A percentile compares a stretch with the other conserved stretches of the same genome.
phyloP scores from a whole-genome alignment of 2,888 invertebrate species.

The Sympetrum striolatum region DNA sequence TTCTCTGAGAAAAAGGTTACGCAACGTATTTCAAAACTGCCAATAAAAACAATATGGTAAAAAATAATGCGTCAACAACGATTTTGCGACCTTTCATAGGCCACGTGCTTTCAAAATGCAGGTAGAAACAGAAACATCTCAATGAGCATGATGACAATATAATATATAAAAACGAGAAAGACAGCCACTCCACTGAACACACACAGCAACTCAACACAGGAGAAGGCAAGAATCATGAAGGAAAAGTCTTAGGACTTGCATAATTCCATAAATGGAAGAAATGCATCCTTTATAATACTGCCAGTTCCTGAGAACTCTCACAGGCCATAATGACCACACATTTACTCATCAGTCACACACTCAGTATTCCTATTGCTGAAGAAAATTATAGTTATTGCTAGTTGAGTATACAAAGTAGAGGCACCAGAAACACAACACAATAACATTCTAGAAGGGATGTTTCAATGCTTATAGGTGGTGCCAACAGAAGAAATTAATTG shows the following conservation, averaged over 20 bases:
- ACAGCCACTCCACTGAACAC: background rate
- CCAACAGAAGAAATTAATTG: background rate
- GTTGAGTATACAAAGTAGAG: slow-evolving; percentile 22
- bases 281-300: background rate
- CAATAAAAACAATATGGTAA: background rate
- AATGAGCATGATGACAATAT: background rate
- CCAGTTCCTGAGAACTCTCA: background rate
- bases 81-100: background rate
- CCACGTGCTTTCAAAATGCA: background rate
- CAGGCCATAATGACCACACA: background rate
- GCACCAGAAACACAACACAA: background rate
- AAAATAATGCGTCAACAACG: background rate
- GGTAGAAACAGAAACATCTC: background rate
- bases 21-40: background rate
- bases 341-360: background rate
- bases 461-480: background rate
- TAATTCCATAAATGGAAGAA: background rate
- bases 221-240: slow-evolving; percentile 21
- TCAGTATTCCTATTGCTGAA: slow-evolving; percentile 8
- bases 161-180: slow-evolving; percentile 6
- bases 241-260: background rate
- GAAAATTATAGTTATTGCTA: slow-evolving; percentile 28
- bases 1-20: background rate
- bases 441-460: background rate
- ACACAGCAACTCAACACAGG: background rate